Percentiles rank a stretch among this genome's conserved stretches.
Conservation (phyloP, 2,888 invertebrate genomes). For the Syrphus vitripennis region DNA sequence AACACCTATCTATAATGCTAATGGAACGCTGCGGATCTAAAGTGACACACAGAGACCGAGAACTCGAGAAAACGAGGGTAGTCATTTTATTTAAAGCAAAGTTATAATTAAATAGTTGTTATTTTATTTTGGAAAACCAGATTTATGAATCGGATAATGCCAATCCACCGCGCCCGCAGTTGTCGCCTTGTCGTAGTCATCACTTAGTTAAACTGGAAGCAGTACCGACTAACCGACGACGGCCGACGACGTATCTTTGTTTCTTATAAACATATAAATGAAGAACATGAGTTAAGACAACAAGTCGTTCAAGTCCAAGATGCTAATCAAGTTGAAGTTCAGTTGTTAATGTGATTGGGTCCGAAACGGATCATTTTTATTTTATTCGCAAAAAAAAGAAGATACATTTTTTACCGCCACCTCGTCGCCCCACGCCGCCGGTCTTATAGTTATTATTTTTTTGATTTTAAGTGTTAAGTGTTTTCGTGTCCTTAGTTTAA, state of each 20-base stretch:
- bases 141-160: slow-evolving; percentile 33
- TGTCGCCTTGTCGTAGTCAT: background rate
- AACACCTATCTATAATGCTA: background rate
- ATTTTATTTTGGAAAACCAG: slow-evolving; percentile 61
- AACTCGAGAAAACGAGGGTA: background rate
- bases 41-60: slow-evolving; percentile 17
- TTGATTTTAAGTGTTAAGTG: slow-evolving; percentile 24
- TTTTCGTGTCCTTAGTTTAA: slow-evolving; percentile 43
- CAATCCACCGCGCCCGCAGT: background rate
- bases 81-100: background rate
- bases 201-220: slow-evolving; percentile 30
- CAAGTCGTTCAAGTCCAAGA: slow-evolving; percentile 61
- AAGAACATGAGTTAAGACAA: slow-evolving; percentile 39
- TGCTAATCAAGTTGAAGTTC: slow-evolving; percentile 67
- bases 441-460: slow-evolving; percentile 3
- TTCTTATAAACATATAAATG: background rate
- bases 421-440: background rate
- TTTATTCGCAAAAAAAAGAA: background rate
- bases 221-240: slow-evolving; percentile 28
- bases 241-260: slow-evolving; percentile 23
- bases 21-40: slow-evolving; percentile 19
- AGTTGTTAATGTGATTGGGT: slow-evolving; percentile 60
- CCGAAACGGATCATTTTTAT: slow-evolving; percentile 35
- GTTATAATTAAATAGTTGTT: slow-evolving; percentile 34
- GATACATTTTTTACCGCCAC: background rate